Evolutionary conservation across 2,888 invertebrate species (phyloP), one percentile per base, ranked within the genome.

Genomic region (Brassicogethes aeneus): DNA sequence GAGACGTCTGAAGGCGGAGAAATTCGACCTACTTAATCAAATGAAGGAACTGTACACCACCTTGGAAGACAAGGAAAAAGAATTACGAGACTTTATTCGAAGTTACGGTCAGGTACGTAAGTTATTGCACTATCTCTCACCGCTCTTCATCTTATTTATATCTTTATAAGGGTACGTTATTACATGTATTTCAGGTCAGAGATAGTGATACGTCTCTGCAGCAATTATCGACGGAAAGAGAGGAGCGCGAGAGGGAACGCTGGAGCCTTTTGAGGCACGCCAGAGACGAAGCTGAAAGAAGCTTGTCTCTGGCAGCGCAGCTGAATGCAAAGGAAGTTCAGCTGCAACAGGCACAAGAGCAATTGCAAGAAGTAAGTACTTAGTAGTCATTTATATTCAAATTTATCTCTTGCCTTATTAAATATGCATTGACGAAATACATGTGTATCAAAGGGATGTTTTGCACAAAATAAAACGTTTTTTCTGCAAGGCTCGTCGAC

Each of bases 11-110:
- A 90, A 92, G 70, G 86, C 89, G 10, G 94, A 95, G 70, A 93
- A 93, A 70, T 86, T 87, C 62, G 94, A 94, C 70, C 75, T 95
- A 49, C 73, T 94, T 54, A 87, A 85, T 63, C 93, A 94, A 72
- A 93, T 94, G 82, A 92, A 92, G 67, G 92, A 94, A 62, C 76
- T 95, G 44, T 95, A 94, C 66, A 82, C 85, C 41, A 92, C 93
- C 5, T 74, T 95, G 45, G 94, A 94, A 69, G 92, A 93, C 66
- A 94, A 94, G 70, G 94, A 95, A 65, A 85, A 87, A 57, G 93
- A 94, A 66, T 72, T 94, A 43, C 75, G 93, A 43, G 93, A 94
- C 69, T 94, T 94, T 64, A 93, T 95, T 61, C 77, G 92, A 54
- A 92, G 89, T 70, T 94, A 90, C 69, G 94, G 94, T 69, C 91